Evolutionary conservation across 2,888 invertebrate species (phyloP).

Genomic region (Kuschelorhynchus macadamiae): DNA sequence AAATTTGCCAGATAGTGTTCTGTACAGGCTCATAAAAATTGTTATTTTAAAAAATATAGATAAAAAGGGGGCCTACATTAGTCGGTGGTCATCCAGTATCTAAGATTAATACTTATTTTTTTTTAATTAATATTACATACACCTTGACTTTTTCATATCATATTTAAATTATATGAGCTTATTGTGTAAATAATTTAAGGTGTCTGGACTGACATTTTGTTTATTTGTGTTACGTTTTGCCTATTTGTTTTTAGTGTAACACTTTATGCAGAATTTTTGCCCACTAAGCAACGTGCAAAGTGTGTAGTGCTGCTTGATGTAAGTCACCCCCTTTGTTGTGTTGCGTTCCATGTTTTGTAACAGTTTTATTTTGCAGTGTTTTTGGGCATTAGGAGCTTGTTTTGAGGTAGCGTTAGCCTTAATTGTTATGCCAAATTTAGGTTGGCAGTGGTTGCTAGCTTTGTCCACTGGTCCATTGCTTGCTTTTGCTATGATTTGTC

Average conservation of each 20-base stretch:
- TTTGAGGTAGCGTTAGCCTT: conserved; percentile 92
- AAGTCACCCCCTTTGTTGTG: conserved; percentile 67
- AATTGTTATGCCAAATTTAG: conserved; percentile 91
- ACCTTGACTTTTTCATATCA: too few relatives aligned
- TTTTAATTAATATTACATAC: too few relatives aligned
- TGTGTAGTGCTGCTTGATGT: conserved; percentile 96
- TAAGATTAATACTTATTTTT: too few relatives aligned
- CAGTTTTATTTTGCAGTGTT: conserved; percentile 76
- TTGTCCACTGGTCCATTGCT: conserved; percentile 91
- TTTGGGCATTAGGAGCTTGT: conserved; percentile 97
- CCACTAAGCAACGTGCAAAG: conserved; percentile 92
- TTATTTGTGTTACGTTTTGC: too few relatives aligned
- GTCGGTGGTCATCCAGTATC: too few relatives aligned
- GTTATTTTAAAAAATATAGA: too few relatives aligned
- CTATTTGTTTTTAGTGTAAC: conserved; percentile 83
- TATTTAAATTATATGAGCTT: too few relatives aligned
- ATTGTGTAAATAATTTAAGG: too few relatives aligned
- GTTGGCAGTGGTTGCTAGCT: conserved; percentile 93
- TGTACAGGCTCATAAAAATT: too few relatives aligned
- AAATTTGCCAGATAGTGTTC: too few relatives aligned
- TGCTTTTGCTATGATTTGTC: conserved; percentile 84
- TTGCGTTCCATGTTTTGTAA: conserved; percentile 25
- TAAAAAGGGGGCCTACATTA: too few relatives aligned
- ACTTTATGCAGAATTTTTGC: conserved; percentile 95
- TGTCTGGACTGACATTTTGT: too few relatives aligned